A percentile compares a stretch with the other conserved stretches of the same genome.
These are phyloP conservation scores for Gadus macrocephalus DNA, from an alignment of 2,113 vertebrate genomes.

Conservation along the genomic window DNA sequence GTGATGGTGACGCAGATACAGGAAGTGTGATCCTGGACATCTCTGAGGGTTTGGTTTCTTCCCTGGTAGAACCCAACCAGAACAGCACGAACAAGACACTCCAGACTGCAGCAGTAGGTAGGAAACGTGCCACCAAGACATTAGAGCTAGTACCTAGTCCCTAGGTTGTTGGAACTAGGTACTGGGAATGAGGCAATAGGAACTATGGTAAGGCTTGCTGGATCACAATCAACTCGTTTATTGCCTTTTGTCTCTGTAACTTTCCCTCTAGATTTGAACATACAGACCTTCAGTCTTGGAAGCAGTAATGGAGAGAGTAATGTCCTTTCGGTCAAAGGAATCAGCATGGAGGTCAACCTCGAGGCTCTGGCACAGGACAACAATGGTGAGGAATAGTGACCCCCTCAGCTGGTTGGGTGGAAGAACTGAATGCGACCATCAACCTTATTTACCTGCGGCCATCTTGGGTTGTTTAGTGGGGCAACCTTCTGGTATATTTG, in stretches of 20 bases:
- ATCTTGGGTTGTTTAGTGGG: no score
- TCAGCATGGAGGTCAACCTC: constrained; percentile 51
- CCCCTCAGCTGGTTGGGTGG: no score
- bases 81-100: constrained; percentile 28
- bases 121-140: background rate
- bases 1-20: constrained; percentile 20
- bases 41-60: constrained; percentile 37
- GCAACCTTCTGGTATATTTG: no score
- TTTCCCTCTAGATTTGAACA: constrained; percentile 40
- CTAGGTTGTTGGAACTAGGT: background rate
- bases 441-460: no score
- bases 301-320: background rate
- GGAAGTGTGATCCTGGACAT: constrained; percentile 52
- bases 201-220: background rate
- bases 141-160: no score
- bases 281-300: constrained; percentile 26
- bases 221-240: background rate
- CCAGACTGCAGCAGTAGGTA: constrained; percentile 43
- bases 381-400: constrained; percentile 38
- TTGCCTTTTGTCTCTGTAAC: background rate
- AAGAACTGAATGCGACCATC: no score
- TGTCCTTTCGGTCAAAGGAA: constrained; percentile 33
- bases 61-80: constrained; percentile 3
- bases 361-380: constrained; percentile 37
- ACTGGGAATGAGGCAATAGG: background rate